Evolutionary conservation across 2,888 invertebrate genomes (phyloP), one percentile per base, ranked within the genome.

Genomic region (Pristionchus arcanus): DNA sequence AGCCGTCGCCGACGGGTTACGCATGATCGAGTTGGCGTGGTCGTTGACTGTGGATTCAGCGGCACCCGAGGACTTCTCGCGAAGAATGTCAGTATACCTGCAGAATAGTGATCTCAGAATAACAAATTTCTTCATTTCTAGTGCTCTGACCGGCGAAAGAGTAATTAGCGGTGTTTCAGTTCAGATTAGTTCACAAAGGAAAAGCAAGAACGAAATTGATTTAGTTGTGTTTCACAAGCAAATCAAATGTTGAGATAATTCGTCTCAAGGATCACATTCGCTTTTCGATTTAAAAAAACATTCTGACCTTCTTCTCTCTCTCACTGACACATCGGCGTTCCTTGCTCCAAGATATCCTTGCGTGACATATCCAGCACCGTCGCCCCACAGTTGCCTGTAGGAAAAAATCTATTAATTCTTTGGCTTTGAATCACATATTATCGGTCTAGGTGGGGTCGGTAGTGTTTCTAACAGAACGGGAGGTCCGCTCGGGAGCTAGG

Each of bases 391-490:
- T 59, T 92, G 92, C 25, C 81, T 81, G 49, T 13, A 53, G 28
- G 37, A 77, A 25, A 90, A 88, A 1, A 94, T 91, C 34, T 95
- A 91, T 0, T 93, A 97, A 13, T n/a, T n/a, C n/a, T n/a, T n/a
- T n/a, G n/a, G n/a, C n/a, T n/a, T n/a, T n/a, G n/a, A n/a, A n/a
- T n/a, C n/a, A n/a, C n/a, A n/a, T n/a, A n/a, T n/a, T n/a, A n/a
- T n/a, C n/a, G n/a, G n/a, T n/a, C n/a, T n/a, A n/a, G n/a, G n/a
- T n/a, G n/a, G n/a, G n/a, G n/a, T n/a, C n/a, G n/a, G n/a, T n/a
- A n/a, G n/a, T n/a, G n/a, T n/a, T 98, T 98, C 96, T 92, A 7
- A 93, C 93, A 15, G 92, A 93, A 68, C 94, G 93, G 5, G 74
- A 21, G 42, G 42, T 5, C n/a, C 9, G 42, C 42, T 42, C 42